Evolutionary conservation across 2,888 invertebrate genomes (phyloP).

Genomic region (Penaeus monodon): DNA sequence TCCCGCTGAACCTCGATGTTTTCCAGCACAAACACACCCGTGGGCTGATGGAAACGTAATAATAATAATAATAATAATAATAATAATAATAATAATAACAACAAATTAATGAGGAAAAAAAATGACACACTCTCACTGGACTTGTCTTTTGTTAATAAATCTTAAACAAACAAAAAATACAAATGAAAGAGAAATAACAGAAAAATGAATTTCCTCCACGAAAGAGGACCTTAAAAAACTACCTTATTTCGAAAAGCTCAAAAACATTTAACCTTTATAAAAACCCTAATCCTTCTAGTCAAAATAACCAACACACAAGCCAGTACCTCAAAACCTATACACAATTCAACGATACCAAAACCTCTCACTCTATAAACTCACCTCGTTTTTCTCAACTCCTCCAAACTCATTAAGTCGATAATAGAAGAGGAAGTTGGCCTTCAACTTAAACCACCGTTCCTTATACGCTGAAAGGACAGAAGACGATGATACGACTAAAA

Average conservation of each 20-base stretch:
- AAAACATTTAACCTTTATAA: too few relatives aligned
- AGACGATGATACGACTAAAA: neutral
- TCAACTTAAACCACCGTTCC: constrained; percentile 83
- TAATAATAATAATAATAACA: neutral
- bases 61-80: neutral
- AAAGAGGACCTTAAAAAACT: too few relatives aligned
- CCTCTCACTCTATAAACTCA: constrained; percentile 55
- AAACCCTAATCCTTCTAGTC: too few relatives aligned
- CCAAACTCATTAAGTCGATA: constrained; percentile 80
- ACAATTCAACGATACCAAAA: too few relatives aligned
- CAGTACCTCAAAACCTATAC: neutral
- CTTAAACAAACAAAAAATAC: too few relatives aligned
- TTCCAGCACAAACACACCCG: constrained; percentile 82
- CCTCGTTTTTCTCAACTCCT: constrained; percentile 75
- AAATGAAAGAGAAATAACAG: too few relatives aligned
- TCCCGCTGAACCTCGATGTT: constrained; percentile 80
- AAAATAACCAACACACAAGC: neutral
- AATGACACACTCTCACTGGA: too few relatives aligned
- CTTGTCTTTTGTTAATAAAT: too few relatives aligned
- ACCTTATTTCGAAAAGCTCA: too few relatives aligned
- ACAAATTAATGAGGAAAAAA: neutral
- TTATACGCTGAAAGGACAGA: constrained; percentile 77
- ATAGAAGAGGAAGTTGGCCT: constrained; percentile 82
- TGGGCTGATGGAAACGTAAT: constrained; percentile 72
- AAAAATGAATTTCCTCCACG: too few relatives aligned